phyloP scores from a whole-genome alignment of 2,888 invertebrate species.

The Pseudococcus jackbeardsleyi region DNA sequence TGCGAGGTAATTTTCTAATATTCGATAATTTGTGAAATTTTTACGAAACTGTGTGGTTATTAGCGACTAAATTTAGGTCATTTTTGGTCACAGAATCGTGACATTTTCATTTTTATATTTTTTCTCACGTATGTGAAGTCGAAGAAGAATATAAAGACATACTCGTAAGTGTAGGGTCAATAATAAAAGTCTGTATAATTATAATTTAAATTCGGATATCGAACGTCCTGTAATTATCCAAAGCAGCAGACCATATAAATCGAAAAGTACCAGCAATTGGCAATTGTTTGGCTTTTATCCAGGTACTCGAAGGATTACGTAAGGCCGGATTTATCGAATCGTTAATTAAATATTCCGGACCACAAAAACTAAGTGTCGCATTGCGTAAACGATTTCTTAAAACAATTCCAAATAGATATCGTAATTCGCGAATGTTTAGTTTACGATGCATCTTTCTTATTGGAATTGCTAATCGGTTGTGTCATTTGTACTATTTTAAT shows the following conservation, averaged over 20 bases:
- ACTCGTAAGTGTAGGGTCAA: background rate
- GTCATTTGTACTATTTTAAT: background rate
- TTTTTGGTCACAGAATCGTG: background rate
- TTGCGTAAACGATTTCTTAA: conserved; percentile 48
- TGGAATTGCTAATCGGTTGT: conserved; percentile 39
- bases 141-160: background rate
- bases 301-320: background rate
- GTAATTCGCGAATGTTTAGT: background rate
- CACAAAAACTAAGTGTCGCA: background rate
- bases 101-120: conserved; percentile 9
- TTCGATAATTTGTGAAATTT: background rate
- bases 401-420: conserved; percentile 48
- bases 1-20: background rate
- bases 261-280: conserved; percentile 8
- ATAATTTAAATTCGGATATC: conserved; percentile 9
- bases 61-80: background rate
- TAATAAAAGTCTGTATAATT: background rate
- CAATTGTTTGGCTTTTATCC: conserved; percentile 26
- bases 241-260: conserved; percentile 18
- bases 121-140: background rate
- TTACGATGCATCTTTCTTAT: background rate
- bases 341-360: conserved; percentile 43
- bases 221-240: conserved; percentile 29
- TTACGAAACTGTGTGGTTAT: background rate
- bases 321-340: conserved; percentile 44